phyloP scores from a whole-genome alignment of 2,888 invertebrate genomes.

The Hirtodrosophila alboralis region DNA sequence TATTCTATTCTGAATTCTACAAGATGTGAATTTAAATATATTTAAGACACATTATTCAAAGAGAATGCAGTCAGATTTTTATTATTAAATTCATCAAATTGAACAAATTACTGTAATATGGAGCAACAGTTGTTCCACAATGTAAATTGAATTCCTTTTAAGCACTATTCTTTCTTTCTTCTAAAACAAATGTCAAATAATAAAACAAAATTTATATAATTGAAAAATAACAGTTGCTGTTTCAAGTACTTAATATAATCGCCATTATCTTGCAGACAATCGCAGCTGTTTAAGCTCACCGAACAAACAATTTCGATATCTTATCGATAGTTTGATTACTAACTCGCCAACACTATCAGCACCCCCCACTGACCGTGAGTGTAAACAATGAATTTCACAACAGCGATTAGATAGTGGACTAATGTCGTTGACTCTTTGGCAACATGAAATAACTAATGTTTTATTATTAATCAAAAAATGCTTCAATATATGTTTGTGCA shows the following conservation, averaged over 20 bases:
- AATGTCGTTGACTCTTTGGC: constrained; percentile 23
- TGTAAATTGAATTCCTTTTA: no score
- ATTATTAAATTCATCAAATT: no score
- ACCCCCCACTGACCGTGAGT: not conserved
- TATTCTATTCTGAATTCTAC: no score
- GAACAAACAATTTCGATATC: not conserved
- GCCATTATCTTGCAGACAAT: not conserved
- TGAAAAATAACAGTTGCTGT: not conserved
- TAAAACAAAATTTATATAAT: not conserved
- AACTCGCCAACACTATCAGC: not conserved
- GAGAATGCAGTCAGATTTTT: no score
- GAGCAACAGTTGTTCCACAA: no score
- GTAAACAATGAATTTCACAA: constrained; percentile 4
- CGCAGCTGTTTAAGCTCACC: not conserved
- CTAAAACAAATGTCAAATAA: no score
- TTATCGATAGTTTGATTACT: constrained; percentile 20
- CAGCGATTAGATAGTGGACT: constrained; percentile 28
- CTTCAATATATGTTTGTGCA: no score
- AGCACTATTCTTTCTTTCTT: no score
- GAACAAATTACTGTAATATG: no score
- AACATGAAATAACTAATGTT: not conserved
- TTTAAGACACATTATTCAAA: no score
- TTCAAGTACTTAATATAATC: not conserved
- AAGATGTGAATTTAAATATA: no score
- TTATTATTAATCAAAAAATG: not conserved